phyloP scores from a whole-genome alignment of 2,888 invertebrate genomes.

The Venustoraphidia nigricollis region DNA sequence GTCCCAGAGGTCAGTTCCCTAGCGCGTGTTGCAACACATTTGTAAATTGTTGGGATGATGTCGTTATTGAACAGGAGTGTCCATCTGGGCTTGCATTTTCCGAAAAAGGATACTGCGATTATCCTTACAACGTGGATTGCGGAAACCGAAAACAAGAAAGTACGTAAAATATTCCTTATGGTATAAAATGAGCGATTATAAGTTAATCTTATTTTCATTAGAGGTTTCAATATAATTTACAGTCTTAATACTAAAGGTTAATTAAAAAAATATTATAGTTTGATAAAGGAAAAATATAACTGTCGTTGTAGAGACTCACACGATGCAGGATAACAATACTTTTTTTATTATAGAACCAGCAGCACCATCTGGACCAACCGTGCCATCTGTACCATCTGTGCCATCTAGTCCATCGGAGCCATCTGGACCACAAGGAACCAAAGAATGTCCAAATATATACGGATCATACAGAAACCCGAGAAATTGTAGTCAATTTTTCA shows the following conservation, averaged over 20 bases:
- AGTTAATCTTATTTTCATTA: no score
- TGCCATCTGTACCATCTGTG: background rate
- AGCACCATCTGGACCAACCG: constrained; percentile 7
- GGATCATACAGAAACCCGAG: constrained; percentile 42
- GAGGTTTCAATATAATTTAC: no score
- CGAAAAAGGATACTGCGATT: constrained; percentile 44
- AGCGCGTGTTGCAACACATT: constrained; percentile 44
- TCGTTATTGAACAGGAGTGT: constrained; percentile 48
- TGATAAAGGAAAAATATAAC: no score
- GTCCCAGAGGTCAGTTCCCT: constrained; percentile 44
- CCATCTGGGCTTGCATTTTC: constrained; percentile 46
- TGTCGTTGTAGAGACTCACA: no score
- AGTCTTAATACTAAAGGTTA: no score
- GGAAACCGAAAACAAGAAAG: no score
- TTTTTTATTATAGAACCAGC: constrained; percentile 10
- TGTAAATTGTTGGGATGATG: constrained; percentile 57
- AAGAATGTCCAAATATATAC: constrained; percentile 36
- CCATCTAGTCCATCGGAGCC: constrained; percentile 17
- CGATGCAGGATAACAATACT: background rate
- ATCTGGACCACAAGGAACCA: constrained; percentile 18
- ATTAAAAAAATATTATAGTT: no score
- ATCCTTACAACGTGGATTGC: constrained; percentile 45
- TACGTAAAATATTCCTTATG: no score
- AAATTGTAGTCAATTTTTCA: constrained; percentile 49
- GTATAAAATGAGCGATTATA: no score